Evolutionary conservation across 2,888 invertebrate species (phyloP), one percentile per base, ranked within the genome.

Genomic region (Tiliacea citrago): DNA sequence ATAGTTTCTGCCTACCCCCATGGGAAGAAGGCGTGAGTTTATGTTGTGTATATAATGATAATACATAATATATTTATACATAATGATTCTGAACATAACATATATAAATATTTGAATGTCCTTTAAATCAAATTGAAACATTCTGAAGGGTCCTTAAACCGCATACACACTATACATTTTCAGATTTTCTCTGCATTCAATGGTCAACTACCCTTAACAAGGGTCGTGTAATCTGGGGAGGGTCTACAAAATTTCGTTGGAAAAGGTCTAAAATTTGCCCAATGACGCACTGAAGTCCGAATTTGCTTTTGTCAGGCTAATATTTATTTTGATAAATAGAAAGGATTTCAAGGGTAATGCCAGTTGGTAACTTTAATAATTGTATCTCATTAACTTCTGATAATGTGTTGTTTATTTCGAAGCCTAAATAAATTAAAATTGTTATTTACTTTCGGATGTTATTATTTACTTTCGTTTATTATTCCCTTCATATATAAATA

Each of bases 181-280:
- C 24, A 61, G 73, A 69, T 62, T 68, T 47, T 63, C 47, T 77
- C 57, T 67, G 58, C 62, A 24, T 77, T 63, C 24, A 62, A 55
- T 80, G 73, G 74, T 68, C 61, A 68, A 65, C 49, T 57, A 35
- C 8, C 78, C n/a, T 70, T 77, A 83, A 68, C 63, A 77, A 85
- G 72, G 82, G 84, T 82, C 69, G 55, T 65, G 53, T 82, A 83
- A 85, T 82, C 76, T 68, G 71, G 51, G 51, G 65, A 70, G 18
- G 74, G 73, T 24, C 53, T 61, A 71, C 79, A 68, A 79, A 79
- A 80, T 82, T 77, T 76, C 53, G 49, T 63, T 71, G 60, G 39
- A 77, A 83, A 82, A 81, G 82, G 80, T 78, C 71, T 68, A 51
- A 82, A 74, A 81, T 85, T 82, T 68, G 16, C 21, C 61, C 74